Evolutionary conservation across 92 coral and sea anemone genomes (phyloP), one percentile per base, ranked within the genome.

Genomic region (Muricea muricata): DNA sequence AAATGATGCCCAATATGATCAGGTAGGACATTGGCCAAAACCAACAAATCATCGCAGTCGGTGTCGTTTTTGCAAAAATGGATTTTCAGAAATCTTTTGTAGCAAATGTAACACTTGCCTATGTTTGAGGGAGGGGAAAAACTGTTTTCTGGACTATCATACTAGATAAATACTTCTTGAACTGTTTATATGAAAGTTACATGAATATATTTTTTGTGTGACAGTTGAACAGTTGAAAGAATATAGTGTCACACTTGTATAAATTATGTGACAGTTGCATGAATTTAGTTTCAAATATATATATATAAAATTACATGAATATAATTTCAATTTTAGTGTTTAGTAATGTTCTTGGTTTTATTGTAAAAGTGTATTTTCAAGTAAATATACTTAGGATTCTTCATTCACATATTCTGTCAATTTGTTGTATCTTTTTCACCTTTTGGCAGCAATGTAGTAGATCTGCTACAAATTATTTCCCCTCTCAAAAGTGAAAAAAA

Each of bases 21-120:
- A 75, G 52, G 23, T 75, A 0, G 81, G 81, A 75, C 81, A 75
- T 52, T 75, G 81, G 81, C 81, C 81, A 48, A 52, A 75, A 21
- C 81, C 81, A 42, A 75, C 65, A 26, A 67, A 48, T n/a, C 25
- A 32, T 14, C 81, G 66, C 37, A 52, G 81, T 75, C 66, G 66
- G 65, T 75, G 81, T 48, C 33, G 81, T n/a, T n/a, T 20, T n/a
- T 69, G 75, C 75, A 69, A 69, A 69, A 30, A 69, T 35, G 48
- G 75, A 35, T 69, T 7, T 34, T 75, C 66, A 28, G 52, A 75
- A 75, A 75, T 75, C 13, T 75, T 75, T 75, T 75, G 81, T 34
- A 23, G 34, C 65, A 75, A 75, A 75, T 75, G 81, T 48, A 75
- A 75, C 18, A 75, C 52, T 48, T 75, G 81, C 35, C 81, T 75